Base-by-base conservation (phyloP, 2,113 vertebrate species). In the Heliornis fulica region DNA sequence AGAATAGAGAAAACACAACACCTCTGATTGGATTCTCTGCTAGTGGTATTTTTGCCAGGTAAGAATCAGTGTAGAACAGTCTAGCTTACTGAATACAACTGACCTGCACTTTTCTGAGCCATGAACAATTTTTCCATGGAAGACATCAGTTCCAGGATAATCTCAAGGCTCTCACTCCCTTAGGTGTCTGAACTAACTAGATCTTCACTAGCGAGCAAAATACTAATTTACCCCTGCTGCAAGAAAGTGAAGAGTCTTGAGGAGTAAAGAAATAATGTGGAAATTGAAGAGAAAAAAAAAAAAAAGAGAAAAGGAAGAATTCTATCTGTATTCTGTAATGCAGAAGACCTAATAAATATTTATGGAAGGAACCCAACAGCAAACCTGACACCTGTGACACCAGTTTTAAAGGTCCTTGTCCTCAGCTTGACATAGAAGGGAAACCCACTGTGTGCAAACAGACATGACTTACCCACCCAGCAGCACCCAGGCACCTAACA, bases 401-500 rank as follows among this genome's bases (percentile, higher is more conserved):
- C 36, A 25, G 6, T 38, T 60, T 16, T 45, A 72, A 31, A 77
- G 7, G 48, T 61, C 38, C 25, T 74, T 14, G 5, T 48, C 38
- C 20, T 79, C 34, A 54, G 13, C 29, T 69, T 74, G 41, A 17
- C 15, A 28, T 2, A 5, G 25, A 68, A 56, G 5, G 12, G 9
- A 69, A 74, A 31, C 7, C 15, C 28, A 6, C 76, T 9, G 4
- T 8, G 19, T 22, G 7, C n/a, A 76, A 63, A 38, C 13, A 20
- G 28, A 60, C 25, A 38, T 22, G 32, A 63, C 0, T 0, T 34
- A 77, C 28, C n/a, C 23, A 29, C 25, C 4, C 5, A 2, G 46
- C 60, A 92, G 28, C 59, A 76, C 13, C 36, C 36, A 69, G 36
- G n/a, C 13, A 14, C 13, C 36, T 20, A 0, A 48, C 0, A 4